phyloP scores from a whole-genome alignment of 1,140 invertebrate genomes.

The Drosophila pseudoobscura region DNA sequence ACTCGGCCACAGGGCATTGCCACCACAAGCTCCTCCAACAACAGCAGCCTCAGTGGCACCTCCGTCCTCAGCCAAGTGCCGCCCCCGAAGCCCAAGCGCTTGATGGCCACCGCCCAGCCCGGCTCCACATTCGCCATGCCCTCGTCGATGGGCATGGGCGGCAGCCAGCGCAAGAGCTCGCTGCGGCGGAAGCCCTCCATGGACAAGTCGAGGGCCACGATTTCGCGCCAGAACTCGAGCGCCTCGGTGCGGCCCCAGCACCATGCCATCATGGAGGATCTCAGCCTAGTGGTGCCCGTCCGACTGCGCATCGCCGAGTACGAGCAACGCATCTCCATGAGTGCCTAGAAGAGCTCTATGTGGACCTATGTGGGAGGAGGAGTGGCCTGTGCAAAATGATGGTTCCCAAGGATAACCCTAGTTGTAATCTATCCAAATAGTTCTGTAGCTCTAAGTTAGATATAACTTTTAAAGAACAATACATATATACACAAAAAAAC shows the following conservation, averaged over 20 bases:
- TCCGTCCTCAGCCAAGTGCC: conserved; percentile 27
- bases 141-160: conserved; percentile 32
- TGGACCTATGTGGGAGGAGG: not conserved
- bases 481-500: conserved; percentile 9
- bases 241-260: conserved; percentile 62
- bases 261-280: conserved; percentile 75
- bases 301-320: conserved; percentile 74
- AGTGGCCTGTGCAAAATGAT: conserved; percentile 37
- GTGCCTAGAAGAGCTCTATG: conserved; percentile 24
- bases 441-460: conserved; percentile 11
- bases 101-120: conserved; percentile 21
- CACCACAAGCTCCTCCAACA: conserved; percentile 31
- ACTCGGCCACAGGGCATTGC: conserved; percentile 50
- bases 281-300: conserved; percentile 74
- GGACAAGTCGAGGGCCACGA: conserved; percentile 70
- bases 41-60: conserved; percentile 3
- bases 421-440: not conserved
- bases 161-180: conserved; percentile 61
- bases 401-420: conserved; percentile 58
- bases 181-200: conserved; percentile 69
- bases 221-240: conserved; percentile 63
- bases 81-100: conserved; percentile 70
- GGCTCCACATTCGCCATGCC: conserved; percentile 52
- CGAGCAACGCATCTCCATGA: conserved; percentile 76
- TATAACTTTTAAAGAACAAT: conserved; percentile 36